A percentile compares a stretch with the other conserved stretches of the same genome.
Evolutionary conservation across 2,888 invertebrate genomes (phyloP).

Genomic region (Pteria penguin): DNA sequence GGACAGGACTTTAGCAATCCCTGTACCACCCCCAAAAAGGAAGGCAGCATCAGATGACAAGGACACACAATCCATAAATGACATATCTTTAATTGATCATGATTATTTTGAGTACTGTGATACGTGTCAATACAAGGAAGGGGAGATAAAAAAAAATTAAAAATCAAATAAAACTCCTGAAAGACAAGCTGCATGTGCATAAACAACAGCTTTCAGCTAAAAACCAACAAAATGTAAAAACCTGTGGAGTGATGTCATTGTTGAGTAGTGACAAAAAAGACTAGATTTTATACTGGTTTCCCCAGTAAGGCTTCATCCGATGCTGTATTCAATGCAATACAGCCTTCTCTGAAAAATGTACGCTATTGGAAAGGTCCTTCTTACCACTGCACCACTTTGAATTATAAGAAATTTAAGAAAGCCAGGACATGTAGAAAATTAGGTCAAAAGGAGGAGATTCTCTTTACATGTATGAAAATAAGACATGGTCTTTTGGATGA

Average conservation of each 20-base stretch:
- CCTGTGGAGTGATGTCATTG: no score
- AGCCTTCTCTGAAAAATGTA: slow-evolving; percentile 1
- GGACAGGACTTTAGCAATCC: neutral
- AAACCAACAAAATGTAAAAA: no score
- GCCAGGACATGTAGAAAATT: neutral
- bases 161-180: no score
- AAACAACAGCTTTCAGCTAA: no score
- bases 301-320: slow-evolving; percentile 15
- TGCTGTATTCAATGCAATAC: neutral
- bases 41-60: neutral
- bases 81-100: neutral
- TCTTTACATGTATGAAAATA: slow-evolving; percentile 13
- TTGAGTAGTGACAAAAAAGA: no score
- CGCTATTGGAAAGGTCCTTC: slow-evolving; percentile 22
- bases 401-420: slow-evolving; percentile 6
- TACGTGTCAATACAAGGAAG: neutral
- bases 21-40: neutral
- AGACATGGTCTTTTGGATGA: slow-evolving; percentile 16
- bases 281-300: slow-evolving; percentile 24
- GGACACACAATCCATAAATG: neutral
- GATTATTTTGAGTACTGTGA: slow-evolving; percentile 7
- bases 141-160: slow-evolving; percentile 1
- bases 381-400: neutral
- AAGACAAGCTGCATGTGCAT: no score
- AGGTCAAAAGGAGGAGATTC: slow-evolving; percentile 9